A percentile compares a stretch with the other conserved stretches of the same genome.
phyloP scores from a whole-genome alignment of 2,888 invertebrate species.

The Herminia tarsipennalis region DNA sequence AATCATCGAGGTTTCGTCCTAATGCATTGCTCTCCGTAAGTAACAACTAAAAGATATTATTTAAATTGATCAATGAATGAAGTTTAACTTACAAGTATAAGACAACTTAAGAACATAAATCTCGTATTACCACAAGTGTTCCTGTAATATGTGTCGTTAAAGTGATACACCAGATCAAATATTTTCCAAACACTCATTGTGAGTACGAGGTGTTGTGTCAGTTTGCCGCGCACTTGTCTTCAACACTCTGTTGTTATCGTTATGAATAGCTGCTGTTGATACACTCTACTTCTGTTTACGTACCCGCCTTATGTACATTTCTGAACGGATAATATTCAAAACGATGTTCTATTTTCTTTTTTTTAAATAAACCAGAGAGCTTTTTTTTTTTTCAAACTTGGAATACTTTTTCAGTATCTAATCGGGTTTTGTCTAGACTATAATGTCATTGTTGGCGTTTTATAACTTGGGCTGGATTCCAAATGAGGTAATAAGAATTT shows the following conservation, averaged over 20 bases:
- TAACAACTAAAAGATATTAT: neutral
- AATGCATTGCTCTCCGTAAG: no score
- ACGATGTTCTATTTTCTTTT: constrained; percentile 22
- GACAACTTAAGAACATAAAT: constrained; percentile 2
- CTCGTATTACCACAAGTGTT: constrained; percentile 16
- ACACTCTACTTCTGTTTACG: constrained; percentile 45
- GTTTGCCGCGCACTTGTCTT: constrained; percentile 17
- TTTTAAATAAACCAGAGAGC: constrained; percentile 27
- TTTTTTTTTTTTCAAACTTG: constrained; percentile 1
- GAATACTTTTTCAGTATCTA: no score
- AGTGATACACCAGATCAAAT: constrained; percentile 52
- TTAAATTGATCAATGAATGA: neutral
- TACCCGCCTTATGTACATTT: constrained; percentile 20
- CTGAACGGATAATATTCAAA: constrained; percentile 28
- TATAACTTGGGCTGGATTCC: no score
- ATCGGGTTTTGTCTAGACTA: no score
- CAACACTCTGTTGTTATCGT: constrained; percentile 35
- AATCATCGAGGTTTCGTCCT: no score
- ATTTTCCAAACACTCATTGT: constrained; percentile 58
- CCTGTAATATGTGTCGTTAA: constrained; percentile 32
- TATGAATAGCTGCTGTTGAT: constrained; percentile 52
- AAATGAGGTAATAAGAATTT: no score
- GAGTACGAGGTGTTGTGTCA: constrained; percentile 53
- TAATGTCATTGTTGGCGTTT: constrained; percentile 22
- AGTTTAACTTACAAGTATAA: no score